Base-by-base conservation (phyloP, 2,888 invertebrate genomes). In the Salpingus planirostris region DNA sequence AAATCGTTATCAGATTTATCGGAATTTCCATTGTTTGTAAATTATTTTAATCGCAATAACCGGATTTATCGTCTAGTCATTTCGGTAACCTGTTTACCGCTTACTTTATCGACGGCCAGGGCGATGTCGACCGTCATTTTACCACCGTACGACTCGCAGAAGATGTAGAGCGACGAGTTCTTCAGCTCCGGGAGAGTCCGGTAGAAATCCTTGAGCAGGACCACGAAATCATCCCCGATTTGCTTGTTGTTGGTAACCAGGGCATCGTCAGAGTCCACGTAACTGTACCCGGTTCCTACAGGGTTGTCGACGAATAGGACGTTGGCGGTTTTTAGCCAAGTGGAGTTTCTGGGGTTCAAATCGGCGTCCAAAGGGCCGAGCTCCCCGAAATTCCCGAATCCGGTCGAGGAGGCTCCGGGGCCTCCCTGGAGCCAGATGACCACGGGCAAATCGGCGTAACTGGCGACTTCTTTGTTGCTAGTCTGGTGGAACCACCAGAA, bases 41-140 rank as follows among this genome's bases (percentile, higher is more conserved):
- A n/a, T n/a, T n/a, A n/a, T n/a, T n/a, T n/a, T n/a, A n/a, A n/a
- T n/a, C n/a, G n/a, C n/a, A n/a, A n/a, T n/a, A n/a, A n/a, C n/a
- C n/a, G n/a, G n/a, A n/a, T n/a, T n/a, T n/a, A n/a, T n/a, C n/a
- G n/a, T n/a, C n/a, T n/a, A n/a, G n/a, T n/a, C n/a, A n/a, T n/a
- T n/a, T n/a, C n/a, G n/a, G n/a, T n/a, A n/a, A n/a, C n/a, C n/a
- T n/a, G n/a, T n/a, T n/a, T n/a, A n/a, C n/a, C n/a, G n/a, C 18
- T 18, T 8, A 18, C 18, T 18, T 18, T 18, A 23, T 23, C 23
- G 5, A 23, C 23, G 7, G 10, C 5, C 8, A 67, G 59, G n/a
- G 80, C 85, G 59, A 90, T 88, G 49, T 86, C 86, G 1, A 82
- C 76, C 0, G 85, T 81, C 88, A 90, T 90, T 66, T 91, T 91